Conservation (phyloP, 2,888 invertebrate species). For the Thyatira batis region DNA sequence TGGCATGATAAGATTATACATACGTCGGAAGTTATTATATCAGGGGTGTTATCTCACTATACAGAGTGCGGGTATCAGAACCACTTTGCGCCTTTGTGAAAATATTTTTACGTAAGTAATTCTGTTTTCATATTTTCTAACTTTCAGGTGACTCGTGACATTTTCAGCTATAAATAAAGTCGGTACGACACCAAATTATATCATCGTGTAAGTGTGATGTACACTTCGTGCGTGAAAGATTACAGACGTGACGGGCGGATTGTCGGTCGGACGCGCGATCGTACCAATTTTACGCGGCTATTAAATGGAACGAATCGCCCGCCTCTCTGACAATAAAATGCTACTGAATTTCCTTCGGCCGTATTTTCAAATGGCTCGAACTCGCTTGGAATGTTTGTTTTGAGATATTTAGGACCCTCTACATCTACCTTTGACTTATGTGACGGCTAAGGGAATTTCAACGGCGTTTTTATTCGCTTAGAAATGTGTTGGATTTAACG, state of each 20-base stretch:
- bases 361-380: constrained; percentile 56
- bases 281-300: constrained; percentile 57
- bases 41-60: no score
- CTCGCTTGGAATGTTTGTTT: constrained; percentile 61
- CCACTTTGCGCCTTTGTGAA: no score
- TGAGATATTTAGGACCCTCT: constrained; percentile 55
- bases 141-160: constrained; percentile 4
- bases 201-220: constrained; percentile 34
- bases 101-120: no score
- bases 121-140: background rate
- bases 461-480: constrained; percentile 1
- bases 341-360: constrained; percentile 49
- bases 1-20: no score
- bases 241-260: constrained; percentile 52
- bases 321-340: constrained; percentile 58
- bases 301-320: constrained; percentile 52
- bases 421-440: constrained; percentile 44
- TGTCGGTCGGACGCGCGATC: constrained; percentile 33
- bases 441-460: constrained; percentile 20
- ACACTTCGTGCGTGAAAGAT: constrained; percentile 61
- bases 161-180: constrained; percentile 39
- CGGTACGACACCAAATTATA: constrained; percentile 41
- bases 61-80: no score
- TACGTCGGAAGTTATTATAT: no score
- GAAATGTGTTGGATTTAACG: constrained; percentile 2